Evolutionary conservation across 1,140 invertebrate species (phyloP), one percentile per base, ranked within the genome.

Genomic region (Phthorimaea operculella): DNA sequence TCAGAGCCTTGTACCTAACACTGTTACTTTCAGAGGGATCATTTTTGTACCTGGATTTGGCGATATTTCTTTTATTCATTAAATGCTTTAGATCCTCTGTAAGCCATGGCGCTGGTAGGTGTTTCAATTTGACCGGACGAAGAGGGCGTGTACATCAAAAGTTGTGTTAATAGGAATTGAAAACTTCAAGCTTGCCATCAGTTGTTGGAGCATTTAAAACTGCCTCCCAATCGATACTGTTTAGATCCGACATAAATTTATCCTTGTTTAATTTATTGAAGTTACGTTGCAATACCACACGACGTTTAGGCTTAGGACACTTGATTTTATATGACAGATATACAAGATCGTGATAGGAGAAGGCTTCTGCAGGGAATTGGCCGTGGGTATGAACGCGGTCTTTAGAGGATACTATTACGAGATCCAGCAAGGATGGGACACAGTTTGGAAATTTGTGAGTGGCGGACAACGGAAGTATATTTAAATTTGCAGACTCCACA

Each of bases 341-440:
- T 12, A 63, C 33, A 10, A 63, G 16, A 42, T 59, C 54, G 33
- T 63, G 57, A 49, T 59, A 59, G 18, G 61, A 59, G 51, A 63
- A 59, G 16, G 53, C 51, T 4, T 28, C 21, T 48, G 61, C 57
- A 33, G 52, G 17, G 45, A 14, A 54, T 42, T 63, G 60, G 11
- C 60, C 60, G 21, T 62, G 53, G 11, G 54, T 49, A 11, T 45
- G 11, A 2, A 52, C 60, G 18, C 21, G 17, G 9, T 33, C 4
- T 21, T 42, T 33, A 11, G 52, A 55, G 17, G 51, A 51, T 11
- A 61, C 59, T 15, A 60, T 36, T 5, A 48, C 49, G n/a, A 60
- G 33, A 34, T 57, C 55, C 15, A 61, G 49, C 6, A 62, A 42
- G 36, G 52, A 58, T 16, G 52, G 55, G 6, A 15, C 14, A 52